These are phyloP conservation scores for Rhabdomys pumilio DNA, from an alignment of 2,797 vertebrate species.

Conservation along the genomic window DNA sequence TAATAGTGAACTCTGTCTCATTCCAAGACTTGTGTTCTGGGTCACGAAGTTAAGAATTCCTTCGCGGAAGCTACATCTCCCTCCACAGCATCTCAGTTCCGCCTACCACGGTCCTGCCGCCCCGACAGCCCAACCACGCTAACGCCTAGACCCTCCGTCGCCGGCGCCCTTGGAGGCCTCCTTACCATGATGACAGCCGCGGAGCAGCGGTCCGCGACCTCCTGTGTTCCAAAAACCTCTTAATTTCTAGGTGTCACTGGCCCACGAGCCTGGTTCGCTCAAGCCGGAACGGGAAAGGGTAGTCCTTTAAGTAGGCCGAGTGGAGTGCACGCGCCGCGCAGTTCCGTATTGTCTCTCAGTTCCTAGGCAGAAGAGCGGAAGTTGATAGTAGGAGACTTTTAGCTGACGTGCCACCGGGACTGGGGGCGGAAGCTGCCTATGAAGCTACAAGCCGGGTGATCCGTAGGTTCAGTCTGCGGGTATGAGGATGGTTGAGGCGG, in stretches of 20 bases:
- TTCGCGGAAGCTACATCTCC: neutral
- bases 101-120: neutral
- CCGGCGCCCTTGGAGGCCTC: neutral
- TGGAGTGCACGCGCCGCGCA: accelerated
- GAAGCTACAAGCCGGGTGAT: accelerated
- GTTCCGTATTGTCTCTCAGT: slow-evolving; percentile 56
- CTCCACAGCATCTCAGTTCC: neutral
- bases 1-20: neutral
- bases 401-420: slow-evolving; percentile 57
- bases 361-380: neutral
- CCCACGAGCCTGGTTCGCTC: accelerated
- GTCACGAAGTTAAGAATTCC: neutral
- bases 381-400: slow-evolving; percentile 59
- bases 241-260: accelerated
- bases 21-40: neutral
- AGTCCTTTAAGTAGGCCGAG: neutral
- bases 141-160: accelerated
- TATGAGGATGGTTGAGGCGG: accelerated
- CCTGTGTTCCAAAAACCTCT: accelerated
- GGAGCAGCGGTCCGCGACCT: neutral
- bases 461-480: accelerated
- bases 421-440: accelerated
- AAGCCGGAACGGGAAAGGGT: slow-evolving; percentile 53
- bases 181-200: slow-evolving; percentile 74
- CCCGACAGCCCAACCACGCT: neutral